Percentiles rank a stretch among this genome's conserved stretches.
Conservation (phyloP, 1,140 invertebrate genomes). For the Eufriesea mexicana region DNA sequence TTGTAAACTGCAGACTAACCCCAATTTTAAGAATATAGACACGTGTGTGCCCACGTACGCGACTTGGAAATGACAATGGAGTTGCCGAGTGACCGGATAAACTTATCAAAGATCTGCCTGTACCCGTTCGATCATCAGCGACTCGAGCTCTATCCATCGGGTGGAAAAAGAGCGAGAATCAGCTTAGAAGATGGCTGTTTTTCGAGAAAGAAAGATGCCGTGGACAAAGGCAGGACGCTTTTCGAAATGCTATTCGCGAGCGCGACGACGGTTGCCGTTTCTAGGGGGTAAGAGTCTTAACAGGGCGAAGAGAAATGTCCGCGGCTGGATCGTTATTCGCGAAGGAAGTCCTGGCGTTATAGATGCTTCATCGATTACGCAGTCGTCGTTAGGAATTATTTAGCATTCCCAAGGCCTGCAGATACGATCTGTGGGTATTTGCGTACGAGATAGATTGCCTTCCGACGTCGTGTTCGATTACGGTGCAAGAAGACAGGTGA, state of each 20-base stretch:
- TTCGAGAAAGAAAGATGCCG: not conserved
- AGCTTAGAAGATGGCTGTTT: not conserved
- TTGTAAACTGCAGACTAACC: too few species aligned
- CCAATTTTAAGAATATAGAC: too few species aligned
- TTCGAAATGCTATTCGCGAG: not conserved
- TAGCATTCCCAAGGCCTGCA: conserved; percentile 26
- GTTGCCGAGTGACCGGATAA: too few species aligned
- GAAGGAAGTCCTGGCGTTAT: conserved; percentile 5
- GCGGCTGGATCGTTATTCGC: not conserved
- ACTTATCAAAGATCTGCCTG: too few species aligned
- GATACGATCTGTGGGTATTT: conserved; percentile 15
- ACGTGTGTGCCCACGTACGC: too few species aligned
- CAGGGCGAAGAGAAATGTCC: not conserved
- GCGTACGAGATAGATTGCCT: conserved; percentile 30
- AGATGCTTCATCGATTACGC: conserved; percentile 19
- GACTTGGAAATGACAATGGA: too few species aligned
- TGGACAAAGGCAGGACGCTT: not conserved
- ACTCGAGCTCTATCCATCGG: not conserved
- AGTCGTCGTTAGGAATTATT: conserved; percentile 19
- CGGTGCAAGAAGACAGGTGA: conserved; percentile 58
- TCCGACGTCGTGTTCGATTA: conserved; percentile 60
- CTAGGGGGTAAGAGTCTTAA: not conserved
- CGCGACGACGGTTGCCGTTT: conserved; percentile 1
- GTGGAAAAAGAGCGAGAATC: not conserved
- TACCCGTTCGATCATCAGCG: too few species aligned